Conservation (phyloP, 1,140 invertebrate species). For the Drosophila hydei region DNA sequence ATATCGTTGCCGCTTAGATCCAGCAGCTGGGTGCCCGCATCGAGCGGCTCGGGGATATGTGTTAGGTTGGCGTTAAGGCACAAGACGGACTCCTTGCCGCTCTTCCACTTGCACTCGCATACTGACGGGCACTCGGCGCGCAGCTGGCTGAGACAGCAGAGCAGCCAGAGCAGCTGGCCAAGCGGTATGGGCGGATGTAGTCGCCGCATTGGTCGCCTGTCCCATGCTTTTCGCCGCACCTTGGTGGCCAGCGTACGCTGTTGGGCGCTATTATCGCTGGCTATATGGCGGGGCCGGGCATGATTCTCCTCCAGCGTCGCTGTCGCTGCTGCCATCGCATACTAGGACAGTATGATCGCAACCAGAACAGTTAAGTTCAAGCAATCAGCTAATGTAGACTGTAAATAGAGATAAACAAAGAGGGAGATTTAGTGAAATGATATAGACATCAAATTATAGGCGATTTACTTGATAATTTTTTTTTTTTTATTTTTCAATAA, state of each 20-base stretch:
- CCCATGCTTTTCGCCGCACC: slow-evolving; percentile 68
- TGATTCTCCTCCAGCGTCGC: slow-evolving; percentile 45
- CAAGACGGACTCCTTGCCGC: slow-evolving; percentile 92
- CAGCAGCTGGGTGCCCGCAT: slow-evolving; percentile 90
- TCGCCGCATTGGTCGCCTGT: slow-evolving; percentile 48
- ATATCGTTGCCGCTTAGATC: slow-evolving; percentile 90
- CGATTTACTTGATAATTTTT: too few species aligned
- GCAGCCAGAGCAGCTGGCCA: slow-evolving; percentile 70
- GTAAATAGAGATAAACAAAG: not conserved
- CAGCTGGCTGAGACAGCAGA: slow-evolving; percentile 70
- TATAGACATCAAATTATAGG: too few species aligned
- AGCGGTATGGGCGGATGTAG: slow-evolving; percentile 68
- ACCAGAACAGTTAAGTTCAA: not conserved
- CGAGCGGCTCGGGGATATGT: slow-evolving; percentile 88
- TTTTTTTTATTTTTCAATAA: too few species aligned
- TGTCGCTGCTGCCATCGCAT: slow-evolving; percentile 70
- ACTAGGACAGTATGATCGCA: slow-evolving; percentile 43
- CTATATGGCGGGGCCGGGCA: slow-evolving; percentile 58
- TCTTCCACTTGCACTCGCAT: slow-evolving; percentile 94
- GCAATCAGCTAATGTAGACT: slow-evolving; percentile 32
- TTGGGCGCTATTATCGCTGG: slow-evolving; percentile 69
- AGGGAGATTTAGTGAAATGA: not conserved
- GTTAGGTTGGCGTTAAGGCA: slow-evolving; percentile 90
- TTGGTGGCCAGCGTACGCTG: slow-evolving; percentile 67
- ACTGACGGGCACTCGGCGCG: slow-evolving; percentile 87